phyloP scores from a whole-genome alignment of 2,797 vertebrate genomes.

The Manis javanica region DNA sequence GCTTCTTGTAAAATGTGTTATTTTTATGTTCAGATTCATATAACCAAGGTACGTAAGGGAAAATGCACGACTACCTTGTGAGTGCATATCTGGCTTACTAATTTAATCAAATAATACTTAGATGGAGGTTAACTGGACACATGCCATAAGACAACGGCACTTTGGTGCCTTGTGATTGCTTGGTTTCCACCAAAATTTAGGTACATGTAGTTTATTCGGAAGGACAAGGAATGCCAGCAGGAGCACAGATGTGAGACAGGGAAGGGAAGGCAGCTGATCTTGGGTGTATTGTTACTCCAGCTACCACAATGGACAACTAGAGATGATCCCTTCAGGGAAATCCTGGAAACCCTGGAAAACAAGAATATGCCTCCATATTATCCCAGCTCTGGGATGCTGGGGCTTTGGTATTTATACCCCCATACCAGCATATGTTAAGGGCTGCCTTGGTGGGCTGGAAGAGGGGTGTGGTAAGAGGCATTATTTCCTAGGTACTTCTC shows the following conservation, averaged over 20 bases:
- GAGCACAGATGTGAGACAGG: neutral
- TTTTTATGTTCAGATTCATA: conserved; percentile 18
- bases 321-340: neutral
- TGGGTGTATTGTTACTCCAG: neutral
- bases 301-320: neutral
- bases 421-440: neutral
- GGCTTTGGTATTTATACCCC: neutral
- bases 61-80: neutral
- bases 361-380: neutral
- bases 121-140: neutral
- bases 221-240: neutral
- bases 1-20: neutral
- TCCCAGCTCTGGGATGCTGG: neutral
- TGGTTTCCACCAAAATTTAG: neutral
- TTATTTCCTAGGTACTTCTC: conserved; percentile 6
- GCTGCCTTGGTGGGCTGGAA: neutral
- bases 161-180: neutral
- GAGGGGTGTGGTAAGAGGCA: neutral
- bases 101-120: conserved; percentile 37
- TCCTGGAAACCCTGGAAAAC: neutral
- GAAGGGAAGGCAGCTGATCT: neutral
- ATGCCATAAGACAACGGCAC: neutral
- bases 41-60: neutral
- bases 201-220: neutral
- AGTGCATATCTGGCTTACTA: neutral